Evolutionary conservation across 2,113 vertebrate species (phyloP).

Genomic region (Brachyhypopomus gauderio): DNA sequence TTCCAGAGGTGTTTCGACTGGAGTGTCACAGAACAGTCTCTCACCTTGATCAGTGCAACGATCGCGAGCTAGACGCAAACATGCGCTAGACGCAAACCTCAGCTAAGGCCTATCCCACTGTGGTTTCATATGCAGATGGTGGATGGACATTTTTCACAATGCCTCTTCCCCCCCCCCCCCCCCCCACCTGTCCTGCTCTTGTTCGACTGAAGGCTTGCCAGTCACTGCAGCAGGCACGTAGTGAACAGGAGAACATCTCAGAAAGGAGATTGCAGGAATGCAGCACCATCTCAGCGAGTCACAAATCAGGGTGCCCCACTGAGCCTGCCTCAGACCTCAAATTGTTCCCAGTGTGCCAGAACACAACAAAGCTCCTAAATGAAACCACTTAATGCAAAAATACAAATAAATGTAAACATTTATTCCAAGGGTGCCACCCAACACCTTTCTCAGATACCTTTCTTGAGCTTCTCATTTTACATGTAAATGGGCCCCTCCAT

Average conservation of each 20-base stretch:
- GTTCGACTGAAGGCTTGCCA: background rate
- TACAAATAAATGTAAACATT: background rate
- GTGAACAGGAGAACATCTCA: background rate
- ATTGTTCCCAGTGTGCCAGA: background rate
- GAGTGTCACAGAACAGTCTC: slow-evolving; percentile 37
- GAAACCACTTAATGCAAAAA: background rate
- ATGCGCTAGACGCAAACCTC: slow-evolving; percentile 19
- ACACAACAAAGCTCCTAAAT: background rate
- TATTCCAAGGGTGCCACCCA: background rate
- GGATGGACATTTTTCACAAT: background rate
- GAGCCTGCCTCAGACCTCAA: background rate
- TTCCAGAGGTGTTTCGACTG: slow-evolving; percentile 44
- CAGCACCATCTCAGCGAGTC: background rate
- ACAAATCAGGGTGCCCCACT: slow-evolving; percentile 24
- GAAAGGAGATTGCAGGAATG: background rate
- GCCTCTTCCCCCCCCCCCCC: background rate
- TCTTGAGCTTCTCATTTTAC: background rate
- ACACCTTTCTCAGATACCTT: background rate
- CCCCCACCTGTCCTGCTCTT: background rate
- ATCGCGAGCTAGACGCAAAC: background rate
- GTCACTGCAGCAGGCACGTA: slow-evolving; percentile 1
- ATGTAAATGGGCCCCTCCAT: background rate
- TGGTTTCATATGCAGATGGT: slow-evolving; percentile 8
- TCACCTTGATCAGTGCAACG: slow-evolving; percentile 43
- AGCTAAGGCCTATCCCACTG: slow-evolving; percentile 12